These are phyloP conservation scores for Caenorhabditis sp. DNA, from an alignment of 2,888 invertebrate species.

Conservation along the genomic window DNA sequence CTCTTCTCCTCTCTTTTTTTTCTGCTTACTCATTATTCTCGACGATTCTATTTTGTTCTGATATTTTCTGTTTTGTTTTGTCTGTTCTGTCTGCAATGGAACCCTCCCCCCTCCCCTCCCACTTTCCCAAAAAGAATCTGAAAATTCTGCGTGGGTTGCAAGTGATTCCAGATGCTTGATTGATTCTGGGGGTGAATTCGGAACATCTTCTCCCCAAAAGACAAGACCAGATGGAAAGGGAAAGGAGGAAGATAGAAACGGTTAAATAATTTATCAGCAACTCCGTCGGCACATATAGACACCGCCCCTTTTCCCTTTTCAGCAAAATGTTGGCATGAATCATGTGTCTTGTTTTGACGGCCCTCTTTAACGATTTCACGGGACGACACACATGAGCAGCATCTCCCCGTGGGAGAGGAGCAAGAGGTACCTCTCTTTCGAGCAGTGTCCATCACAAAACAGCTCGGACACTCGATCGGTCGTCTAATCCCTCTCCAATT, in stretches of 20 bases:
- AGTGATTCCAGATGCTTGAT: neutral
- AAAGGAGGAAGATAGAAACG: slow-evolving; percentile 15
- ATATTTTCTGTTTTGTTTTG: neutral
- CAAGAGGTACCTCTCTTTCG: slow-evolving; percentile 36
- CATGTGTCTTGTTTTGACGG: slow-evolving; percentile 53
- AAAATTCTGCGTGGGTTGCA: neutral
- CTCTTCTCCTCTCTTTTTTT: neutral
- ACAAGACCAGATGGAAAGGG: too few relatives aligned
- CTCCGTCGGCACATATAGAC: slow-evolving; percentile 2
- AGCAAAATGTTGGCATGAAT: slow-evolving; percentile 40
- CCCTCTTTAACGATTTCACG: slow-evolving; percentile 53
- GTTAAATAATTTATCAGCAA: slow-evolving; percentile 47
- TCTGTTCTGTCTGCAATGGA: neutral
- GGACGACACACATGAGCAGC: slow-evolving; percentile 45
- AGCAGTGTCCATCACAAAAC: slow-evolving; percentile 62
- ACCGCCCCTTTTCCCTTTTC: slow-evolving; percentile 38
- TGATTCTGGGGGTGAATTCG: neutral
- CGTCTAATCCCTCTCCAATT: slow-evolving; percentile 55
- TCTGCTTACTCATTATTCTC: neutral
- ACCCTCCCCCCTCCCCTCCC: too few relatives aligned
- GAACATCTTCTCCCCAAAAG: slow-evolving; percentile 1
- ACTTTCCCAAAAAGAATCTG: neutral
- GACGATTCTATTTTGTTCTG: neutral
- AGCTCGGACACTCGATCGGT: slow-evolving; percentile 57
- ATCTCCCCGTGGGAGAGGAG: slow-evolving; percentile 39